A percentile compares a stretch with the other conserved stretches of the same genome.
These are phyloP conservation scores for Crossocerus cetratus DNA, from an alignment of 2,888 invertebrate species.

Conservation along the genomic window DNA sequence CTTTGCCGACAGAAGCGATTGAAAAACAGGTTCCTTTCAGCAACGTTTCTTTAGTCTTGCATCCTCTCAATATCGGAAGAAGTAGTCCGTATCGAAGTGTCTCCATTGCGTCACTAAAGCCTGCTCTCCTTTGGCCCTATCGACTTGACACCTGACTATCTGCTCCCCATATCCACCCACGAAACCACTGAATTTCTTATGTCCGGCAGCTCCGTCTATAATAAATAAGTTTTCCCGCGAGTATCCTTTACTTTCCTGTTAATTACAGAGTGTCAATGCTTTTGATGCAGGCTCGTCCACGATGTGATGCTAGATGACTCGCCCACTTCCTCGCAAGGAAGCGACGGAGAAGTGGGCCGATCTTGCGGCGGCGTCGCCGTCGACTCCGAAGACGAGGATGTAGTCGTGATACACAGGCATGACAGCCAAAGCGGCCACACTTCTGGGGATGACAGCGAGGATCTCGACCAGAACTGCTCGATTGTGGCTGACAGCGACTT, in stretches of 20 bases:
- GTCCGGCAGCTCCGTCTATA: too few species aligned
- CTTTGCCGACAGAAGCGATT: too few species aligned
- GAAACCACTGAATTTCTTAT: too few species aligned
- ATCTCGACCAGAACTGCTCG: constrained; percentile 72
- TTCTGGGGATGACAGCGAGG: constrained; percentile 73
- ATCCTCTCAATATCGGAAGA: too few species aligned
- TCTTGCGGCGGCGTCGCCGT: constrained; percentile 65
- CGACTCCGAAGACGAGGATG: constrained; percentile 75
- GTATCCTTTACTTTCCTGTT: not conserved
- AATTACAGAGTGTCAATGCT: not conserved
- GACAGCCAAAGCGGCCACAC: constrained; percentile 70
- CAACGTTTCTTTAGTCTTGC: too few species aligned
- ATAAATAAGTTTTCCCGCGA: too few species aligned
- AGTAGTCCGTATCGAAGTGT: too few species aligned
- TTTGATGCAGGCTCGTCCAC: constrained; percentile 85
- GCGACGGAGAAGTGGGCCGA: constrained; percentile 81
- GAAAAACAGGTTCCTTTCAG: too few species aligned
- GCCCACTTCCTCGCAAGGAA: constrained; percentile 86
- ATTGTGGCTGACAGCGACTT: constrained; percentile 75
- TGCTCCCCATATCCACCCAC: too few species aligned
- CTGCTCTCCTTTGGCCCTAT: too few species aligned
- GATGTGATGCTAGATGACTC: constrained; percentile 90
- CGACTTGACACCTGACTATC: too few species aligned
- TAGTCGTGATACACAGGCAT: constrained; percentile 66
- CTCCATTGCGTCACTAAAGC: too few species aligned